Conservation (phyloP, 2,113 vertebrate genomes). For the Corydoras sp. region DNA sequence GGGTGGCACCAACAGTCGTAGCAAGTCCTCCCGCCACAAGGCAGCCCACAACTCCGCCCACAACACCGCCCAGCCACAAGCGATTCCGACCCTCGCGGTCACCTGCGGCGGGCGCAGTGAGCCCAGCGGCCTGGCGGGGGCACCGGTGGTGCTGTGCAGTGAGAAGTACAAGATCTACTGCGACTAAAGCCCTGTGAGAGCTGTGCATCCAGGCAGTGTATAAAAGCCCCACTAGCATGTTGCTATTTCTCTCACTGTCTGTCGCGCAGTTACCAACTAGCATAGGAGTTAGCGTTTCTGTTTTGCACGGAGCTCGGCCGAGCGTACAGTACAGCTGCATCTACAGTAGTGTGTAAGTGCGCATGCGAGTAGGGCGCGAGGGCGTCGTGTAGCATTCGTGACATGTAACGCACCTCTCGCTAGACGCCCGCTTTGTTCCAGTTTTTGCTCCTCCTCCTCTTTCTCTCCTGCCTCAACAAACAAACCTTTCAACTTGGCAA, state of each 20-base stretch:
- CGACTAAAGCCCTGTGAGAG: conserved; percentile 66
- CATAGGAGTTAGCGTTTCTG: too few species aligned
- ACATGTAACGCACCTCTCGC: conserved; percentile 21
- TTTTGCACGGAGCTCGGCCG: conserved; percentile 48
- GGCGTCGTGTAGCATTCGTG: conserved; percentile 42
- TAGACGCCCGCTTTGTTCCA: conserved; percentile 25
- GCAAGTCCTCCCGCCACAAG: conserved; percentile 65
- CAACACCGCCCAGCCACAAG: conserved; percentile 66
- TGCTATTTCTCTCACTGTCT: conserved; percentile 60
- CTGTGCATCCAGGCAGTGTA: conserved; percentile 53
- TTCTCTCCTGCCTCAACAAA: conserved; percentile 49
- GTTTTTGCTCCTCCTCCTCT: conserved; percentile 26
- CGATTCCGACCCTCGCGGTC: conserved; percentile 83
- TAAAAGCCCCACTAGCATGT: conserved; percentile 68
- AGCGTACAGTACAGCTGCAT: conserved; percentile 60
- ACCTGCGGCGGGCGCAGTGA: conserved; percentile 75
- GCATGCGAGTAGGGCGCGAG: conserved; percentile 5
- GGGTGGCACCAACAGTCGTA: conserved; percentile 70
- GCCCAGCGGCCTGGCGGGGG: conserved; percentile 71
- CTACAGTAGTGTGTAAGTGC: conserved; percentile 51
- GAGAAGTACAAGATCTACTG: conserved; percentile 98
- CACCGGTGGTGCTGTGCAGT: conserved; percentile 81
- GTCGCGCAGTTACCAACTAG: conserved; percentile 55
- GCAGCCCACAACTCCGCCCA: conserved; percentile 63
- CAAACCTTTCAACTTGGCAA: conserved; percentile 31